Percentiles rank a stretch among this genome's conserved stretches.
Evolutionary conservation across 2,113 vertebrate species (phyloP).

Genomic region (Ondatra zibethicus): DNA sequence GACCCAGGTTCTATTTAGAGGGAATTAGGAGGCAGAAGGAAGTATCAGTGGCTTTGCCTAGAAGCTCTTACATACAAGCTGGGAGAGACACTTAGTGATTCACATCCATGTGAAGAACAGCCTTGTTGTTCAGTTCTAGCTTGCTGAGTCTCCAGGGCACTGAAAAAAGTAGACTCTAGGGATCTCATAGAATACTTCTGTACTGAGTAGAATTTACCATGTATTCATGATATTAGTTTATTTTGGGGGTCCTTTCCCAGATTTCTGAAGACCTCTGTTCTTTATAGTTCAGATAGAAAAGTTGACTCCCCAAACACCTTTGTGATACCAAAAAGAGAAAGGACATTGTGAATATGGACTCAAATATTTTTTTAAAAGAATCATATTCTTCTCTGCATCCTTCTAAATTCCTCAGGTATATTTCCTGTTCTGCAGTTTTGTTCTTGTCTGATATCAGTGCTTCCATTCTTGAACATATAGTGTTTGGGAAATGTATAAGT

Average conservation of each 20-base stretch:
- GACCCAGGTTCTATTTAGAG: not conserved
- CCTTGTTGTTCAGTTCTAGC: not conserved
- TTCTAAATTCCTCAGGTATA: not conserved
- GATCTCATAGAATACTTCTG: not conserved
- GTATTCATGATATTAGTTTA: not conserved
- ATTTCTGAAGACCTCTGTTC: not conserved
- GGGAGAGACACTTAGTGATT: not conserved
- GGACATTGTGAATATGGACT: not conserved
- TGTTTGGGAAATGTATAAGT: not conserved
- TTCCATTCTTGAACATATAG: not conserved
- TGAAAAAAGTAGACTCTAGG: not conserved
- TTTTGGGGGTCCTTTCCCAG: not conserved
- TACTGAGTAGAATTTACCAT: not conserved
- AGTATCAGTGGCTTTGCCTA: not conserved
- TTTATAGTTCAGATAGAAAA: not conserved
- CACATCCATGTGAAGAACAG: not conserved
- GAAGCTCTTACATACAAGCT: not conserved
- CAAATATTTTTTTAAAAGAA: constrained; percentile 42
- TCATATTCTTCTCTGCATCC: not conserved
- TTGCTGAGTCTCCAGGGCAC: not conserved
- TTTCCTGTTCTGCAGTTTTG: not conserved
- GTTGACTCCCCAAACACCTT: not conserved
- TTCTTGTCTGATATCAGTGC: not conserved
- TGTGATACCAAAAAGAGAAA: not conserved
- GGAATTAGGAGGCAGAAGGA: not conserved